Conservation (phyloP, 1,140 invertebrate species). For the Atopsyche davidsoni region DNA sequence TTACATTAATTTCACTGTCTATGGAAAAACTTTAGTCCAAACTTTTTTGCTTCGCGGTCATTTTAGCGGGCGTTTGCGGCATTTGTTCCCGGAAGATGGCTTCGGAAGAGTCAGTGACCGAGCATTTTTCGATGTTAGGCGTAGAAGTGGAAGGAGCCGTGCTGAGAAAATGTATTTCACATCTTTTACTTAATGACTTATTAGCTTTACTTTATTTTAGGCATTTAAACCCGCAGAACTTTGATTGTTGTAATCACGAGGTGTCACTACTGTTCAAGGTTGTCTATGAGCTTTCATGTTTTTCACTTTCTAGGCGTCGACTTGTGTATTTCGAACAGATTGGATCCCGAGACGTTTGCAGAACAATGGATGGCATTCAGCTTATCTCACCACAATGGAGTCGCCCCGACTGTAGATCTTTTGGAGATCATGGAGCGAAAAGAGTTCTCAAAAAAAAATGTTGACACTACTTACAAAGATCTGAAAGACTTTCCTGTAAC, state of each 20-base stretch:
- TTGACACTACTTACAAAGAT: constrained; percentile 29
- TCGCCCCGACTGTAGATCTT: constrained; percentile 49
- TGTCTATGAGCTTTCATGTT: constrained; percentile 17
- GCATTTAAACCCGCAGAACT: constrained; percentile 5
- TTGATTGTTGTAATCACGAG: constrained; percentile 1
- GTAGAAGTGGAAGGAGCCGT: constrained; percentile 37
- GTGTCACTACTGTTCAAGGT: constrained; percentile 14
- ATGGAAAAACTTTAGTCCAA: constrained; percentile 37
- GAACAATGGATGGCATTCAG: constrained; percentile 63
- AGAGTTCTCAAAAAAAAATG: constrained; percentile 51
- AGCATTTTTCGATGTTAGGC: constrained; percentile 48
- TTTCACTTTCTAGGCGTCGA: constrained; percentile 43
- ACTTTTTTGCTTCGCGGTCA: constrained; percentile 46
- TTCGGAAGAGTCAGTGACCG: constrained; percentile 48
- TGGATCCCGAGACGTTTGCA: constrained; percentile 59
- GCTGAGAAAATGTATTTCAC: constrained; percentile 32
- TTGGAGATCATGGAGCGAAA: constrained; percentile 56
- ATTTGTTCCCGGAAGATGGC: constrained; percentile 47
- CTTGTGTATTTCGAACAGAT: constrained; percentile 51
- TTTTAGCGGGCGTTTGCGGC: constrained; percentile 37
- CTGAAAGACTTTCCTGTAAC: constrained; percentile 11
- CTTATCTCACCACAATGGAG: constrained; percentile 53
- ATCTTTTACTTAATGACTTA: background rate
- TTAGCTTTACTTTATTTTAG: constrained; percentile 4
- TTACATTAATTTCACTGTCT: constrained; percentile 28